Conservation (phyloP, 2,113 vertebrate species). For the Sakesphorus luctuosus region DNA sequence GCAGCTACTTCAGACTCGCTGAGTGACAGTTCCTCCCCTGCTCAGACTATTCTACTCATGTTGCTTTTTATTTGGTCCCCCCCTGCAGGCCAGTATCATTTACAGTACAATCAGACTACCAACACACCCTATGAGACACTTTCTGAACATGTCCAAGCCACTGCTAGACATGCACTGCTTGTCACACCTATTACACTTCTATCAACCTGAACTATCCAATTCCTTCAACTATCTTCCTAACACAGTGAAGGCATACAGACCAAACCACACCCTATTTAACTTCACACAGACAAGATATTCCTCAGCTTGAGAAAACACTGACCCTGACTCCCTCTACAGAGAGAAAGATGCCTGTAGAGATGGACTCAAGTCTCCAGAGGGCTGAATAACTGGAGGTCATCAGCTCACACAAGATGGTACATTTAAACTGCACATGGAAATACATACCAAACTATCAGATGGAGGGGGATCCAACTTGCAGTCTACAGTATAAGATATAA, state of each 20-base stretch:
- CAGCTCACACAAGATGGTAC: not conserved
- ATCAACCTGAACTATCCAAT: not conserved
- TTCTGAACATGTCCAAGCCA: not conserved
- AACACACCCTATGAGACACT: not conserved
- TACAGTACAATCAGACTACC: not conserved
- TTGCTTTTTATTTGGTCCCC: not conserved
- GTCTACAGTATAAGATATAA: not conserved
- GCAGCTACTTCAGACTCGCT: not conserved
- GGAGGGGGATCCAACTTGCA: not conserved
- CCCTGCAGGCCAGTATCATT: not conserved
- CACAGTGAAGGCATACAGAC: not conserved
- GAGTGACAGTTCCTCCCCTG: not conserved
- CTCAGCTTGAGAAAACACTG: not conserved
- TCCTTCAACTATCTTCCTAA: not conserved
- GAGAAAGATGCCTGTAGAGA: not conserved
- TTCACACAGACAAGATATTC: not conserved
- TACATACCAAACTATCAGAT: not conserved
- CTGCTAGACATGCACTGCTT: not conserved
- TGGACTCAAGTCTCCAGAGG: accelerated
- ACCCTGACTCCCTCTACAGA: not conserved
- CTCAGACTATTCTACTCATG: accelerated
- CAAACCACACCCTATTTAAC: not conserved
- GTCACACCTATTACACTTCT: not conserved
- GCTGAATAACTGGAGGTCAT: not conserved
- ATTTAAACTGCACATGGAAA: not conserved